Conservation (phyloP, 2,113 vertebrate genomes). For the Miniopterus natalensis region DNA sequence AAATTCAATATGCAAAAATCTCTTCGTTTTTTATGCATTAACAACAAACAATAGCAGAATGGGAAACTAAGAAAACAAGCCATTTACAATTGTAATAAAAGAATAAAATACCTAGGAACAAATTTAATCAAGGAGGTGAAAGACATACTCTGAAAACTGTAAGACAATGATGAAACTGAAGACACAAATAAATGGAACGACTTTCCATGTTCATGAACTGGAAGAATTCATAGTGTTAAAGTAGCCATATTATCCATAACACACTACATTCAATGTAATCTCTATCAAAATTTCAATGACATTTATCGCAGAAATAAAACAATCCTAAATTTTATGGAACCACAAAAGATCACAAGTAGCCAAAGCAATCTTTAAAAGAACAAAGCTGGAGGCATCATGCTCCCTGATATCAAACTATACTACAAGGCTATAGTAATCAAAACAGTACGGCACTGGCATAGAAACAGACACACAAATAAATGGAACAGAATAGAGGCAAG, state of each 20-base stretch:
- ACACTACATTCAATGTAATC: neutral
- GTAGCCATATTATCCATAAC: neutral
- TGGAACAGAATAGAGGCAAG: neutral
- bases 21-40: no score
- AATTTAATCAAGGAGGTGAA: neutral
- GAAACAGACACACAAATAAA: neutral
- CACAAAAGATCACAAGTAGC: no score
- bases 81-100: neutral
- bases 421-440: neutral
- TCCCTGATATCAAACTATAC: neutral
- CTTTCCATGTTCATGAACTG: neutral
- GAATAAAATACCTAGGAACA: neutral
- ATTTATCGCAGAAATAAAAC: no score
- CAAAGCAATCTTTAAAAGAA: no score
- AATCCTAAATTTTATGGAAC: no score
- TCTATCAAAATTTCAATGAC: neutral
- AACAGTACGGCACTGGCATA: neutral
- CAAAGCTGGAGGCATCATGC: neutral
- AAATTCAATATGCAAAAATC: neutral
- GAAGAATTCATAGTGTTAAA: neutral
- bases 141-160: neutral
- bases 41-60: no score
- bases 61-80: no score
- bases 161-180: neutral
- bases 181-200: neutral